A percentile compares a stretch with the other conserved stretches of the same genome.
Conservation (phyloP, 2,113 vertebrate species). For the Cranoglanis bouderius region DNA sequence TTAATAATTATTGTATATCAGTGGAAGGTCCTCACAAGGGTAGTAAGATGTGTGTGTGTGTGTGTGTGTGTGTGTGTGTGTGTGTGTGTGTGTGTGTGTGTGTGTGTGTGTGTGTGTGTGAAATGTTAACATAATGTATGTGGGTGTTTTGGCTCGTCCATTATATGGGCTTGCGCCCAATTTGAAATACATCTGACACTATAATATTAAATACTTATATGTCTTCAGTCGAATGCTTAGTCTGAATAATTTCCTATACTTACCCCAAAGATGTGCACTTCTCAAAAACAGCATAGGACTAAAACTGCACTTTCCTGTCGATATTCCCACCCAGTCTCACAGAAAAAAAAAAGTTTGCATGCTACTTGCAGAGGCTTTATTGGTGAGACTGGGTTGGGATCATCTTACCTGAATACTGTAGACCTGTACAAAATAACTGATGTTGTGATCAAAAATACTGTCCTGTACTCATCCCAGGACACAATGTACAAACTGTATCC, state of each 20-base stretch:
- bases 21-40: background rate
- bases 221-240: background rate
- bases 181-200: slow-evolving; percentile 10
- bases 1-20: background rate
- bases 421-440: background rate
- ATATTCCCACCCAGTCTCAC: background rate
- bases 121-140: slow-evolving; percentile 21
- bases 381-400: background rate
- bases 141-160: slow-evolving; percentile 1
- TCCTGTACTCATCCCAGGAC: background rate
- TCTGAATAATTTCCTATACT: background rate
- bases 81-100: background rate
- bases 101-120: background rate
- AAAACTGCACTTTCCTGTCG: background rate
- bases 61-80: background rate
- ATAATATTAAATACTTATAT: background rate
- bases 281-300: background rate
- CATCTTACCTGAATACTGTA: background rate
- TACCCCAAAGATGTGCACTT: background rate
- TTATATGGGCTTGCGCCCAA: background rate
- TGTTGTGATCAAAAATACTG: background rate
- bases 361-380: background rate
- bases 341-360: background rate
- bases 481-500: background rate
- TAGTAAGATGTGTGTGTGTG: background rate